Evolutionary conservation across 2,888 invertebrate species (phyloP).

Genomic region (Caenorhabditis sp.): DNA sequence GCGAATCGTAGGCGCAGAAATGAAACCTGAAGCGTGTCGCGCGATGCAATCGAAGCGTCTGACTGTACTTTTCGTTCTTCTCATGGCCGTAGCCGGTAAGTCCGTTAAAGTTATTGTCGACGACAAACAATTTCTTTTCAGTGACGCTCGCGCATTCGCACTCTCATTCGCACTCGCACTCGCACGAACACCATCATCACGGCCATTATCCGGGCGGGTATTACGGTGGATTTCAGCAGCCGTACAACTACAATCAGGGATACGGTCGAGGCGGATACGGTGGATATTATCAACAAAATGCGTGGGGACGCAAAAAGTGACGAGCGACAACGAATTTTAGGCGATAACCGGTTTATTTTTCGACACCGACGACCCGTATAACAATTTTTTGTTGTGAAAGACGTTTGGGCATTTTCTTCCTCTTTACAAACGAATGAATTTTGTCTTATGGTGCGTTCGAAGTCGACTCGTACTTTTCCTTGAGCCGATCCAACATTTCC

Average conservation of each 20-base stretch:
- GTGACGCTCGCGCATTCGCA: neutral
- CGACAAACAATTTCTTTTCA: too few relatives aligned
- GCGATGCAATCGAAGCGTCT: too few relatives aligned
- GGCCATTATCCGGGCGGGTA: slow-evolving; percentile 31
- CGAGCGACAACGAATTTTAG: neutral
- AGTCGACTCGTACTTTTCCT: slow-evolving; percentile 45
- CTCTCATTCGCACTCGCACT: slow-evolving; percentile 22
- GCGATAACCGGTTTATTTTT: too few relatives aligned
- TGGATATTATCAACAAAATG: slow-evolving; percentile 40
- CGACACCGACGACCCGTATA: too few relatives aligned
- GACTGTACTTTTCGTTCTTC: too few relatives aligned
- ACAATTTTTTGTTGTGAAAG: neutral
- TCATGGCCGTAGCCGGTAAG: too few relatives aligned
- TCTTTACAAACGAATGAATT: neutral
- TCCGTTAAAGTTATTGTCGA: too few relatives aligned
- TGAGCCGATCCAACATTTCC: slow-evolving; percentile 49
- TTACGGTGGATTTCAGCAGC: slow-evolving; percentile 16
- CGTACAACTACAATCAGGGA: slow-evolving; percentile 11
- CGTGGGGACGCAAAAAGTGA: slow-evolving; percentile 41
- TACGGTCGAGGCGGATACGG: slow-evolving; percentile 11
- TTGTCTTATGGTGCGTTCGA: slow-evolving; percentile 22
- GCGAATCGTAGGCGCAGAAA: too few relatives aligned
- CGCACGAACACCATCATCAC: slow-evolving; percentile 37
- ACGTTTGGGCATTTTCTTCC: neutral
- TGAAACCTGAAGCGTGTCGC: too few relatives aligned